Evolutionary conservation across 2,113 vertebrate genomes (phyloP), one percentile per base, ranked within the genome.

Genomic region (Crotophaga sulcirostris): DNA sequence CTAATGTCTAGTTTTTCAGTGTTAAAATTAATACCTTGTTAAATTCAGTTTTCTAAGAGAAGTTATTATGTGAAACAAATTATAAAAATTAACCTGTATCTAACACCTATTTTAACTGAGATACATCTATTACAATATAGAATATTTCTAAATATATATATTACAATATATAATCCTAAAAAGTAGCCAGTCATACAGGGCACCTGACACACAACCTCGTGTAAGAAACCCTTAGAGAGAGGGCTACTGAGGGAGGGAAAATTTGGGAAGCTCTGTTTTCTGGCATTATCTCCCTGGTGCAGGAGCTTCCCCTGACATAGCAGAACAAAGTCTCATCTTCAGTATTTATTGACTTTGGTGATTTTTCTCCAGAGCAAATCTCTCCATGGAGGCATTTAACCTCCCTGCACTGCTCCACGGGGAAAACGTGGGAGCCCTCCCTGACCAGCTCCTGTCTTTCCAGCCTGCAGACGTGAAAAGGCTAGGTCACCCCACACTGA

Each of bases 391-490:
- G 26, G 26, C n/a, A 38, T 54, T 63, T 68, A 47, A 68, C 21
- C 38, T 64, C 49, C 51, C 42, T 2, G 5, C 2, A 3, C 40
- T 77, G 28, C 58, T n/a, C 31, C 1, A 7, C 7, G 8, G 25
- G 11, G 36, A 54, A 69, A 58, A 49, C 4, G 29, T 1, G 1
- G 12, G 45, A 49, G 36, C 15, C 25, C 11, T 70, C 38, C 59
- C 26, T 0, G 0, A 17, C 8, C 49, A 36, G 42, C 25, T 49
- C 49, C 75, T 64, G 60, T 69, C 62, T 38, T 60, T 40, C 36
- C 51, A 44, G 55, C 44, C 63, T 2, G 0, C 47, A 45, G 54
- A n/a, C 0, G 1, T 2, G 2, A 38, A 63, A 51, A 56, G 40
- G 54, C 14, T 1, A 1, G 42, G 23, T 58, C 5, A 1, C 36